Base-by-base conservation (phyloP, 1,140 invertebrate species). In the Catajapyx aquilonaris region DNA sequence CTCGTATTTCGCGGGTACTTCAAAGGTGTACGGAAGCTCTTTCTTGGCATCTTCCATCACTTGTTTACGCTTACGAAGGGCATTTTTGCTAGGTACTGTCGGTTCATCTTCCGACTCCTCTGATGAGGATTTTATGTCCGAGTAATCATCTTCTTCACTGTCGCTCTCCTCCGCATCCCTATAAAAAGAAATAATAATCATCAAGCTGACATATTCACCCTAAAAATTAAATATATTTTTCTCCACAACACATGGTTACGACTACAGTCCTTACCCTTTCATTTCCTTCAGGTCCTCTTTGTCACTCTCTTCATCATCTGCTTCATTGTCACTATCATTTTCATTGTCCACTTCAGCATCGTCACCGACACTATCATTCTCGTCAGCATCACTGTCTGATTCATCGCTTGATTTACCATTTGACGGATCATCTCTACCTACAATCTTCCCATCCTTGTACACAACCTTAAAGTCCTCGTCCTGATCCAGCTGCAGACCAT, bases 1-100 rank as follows among this genome's bases (percentile, higher is more conserved):
- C 41, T 78, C 68, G 49, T 75, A 77, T 22, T 46, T 64, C 21
- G 65, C 60, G 16, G 79, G 76, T 42, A 71, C 57, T 48, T 51
- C 43, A 48, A 69, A 79, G n/a, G 68, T 73, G 40, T 66, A 76
- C 1, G 75, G 73, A n/a, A 81, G 49, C 48, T 77, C 70, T 41
- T 68, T 60, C 38, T 62, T 57, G 2, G 68, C 69, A 48, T 62
- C 58, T 41, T 75, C 66, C 57, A 66, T 67, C 20, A 64, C 53
- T 46, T 57, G 50, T 52, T 62, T 65, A 42, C 52, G 49, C 38
- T 54, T 55, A 22, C 55, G 41, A 18, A 57, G 45, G 44, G 62
- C 56, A n/a, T n/a, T n/a, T n/a, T n/a, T n/a, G n/a, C n/a, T n/a
- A 16, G 49, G 38, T 42, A 21, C n/a, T 9, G 23, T 23, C 4